Base-by-base conservation (phyloP, 2,113 vertebrate genomes). In the Ifrita kowaldi region DNA sequence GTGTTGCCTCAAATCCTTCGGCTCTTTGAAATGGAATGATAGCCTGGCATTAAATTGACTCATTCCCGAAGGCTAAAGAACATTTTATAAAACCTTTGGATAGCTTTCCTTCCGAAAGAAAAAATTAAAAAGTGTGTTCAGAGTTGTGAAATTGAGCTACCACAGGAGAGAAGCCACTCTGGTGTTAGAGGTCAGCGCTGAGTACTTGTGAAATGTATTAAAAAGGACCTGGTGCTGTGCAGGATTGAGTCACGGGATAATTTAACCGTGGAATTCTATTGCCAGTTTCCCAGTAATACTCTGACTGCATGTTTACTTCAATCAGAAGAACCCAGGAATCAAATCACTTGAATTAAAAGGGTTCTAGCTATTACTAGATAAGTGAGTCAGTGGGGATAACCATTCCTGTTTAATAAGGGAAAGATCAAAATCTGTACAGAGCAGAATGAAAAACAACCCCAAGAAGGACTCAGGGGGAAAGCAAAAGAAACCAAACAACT, bases 121-220 rank as follows among this genome's bases (percentile, higher is more conserved):
- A 64, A 50, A 81, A 63, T 7, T 49, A 37, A 69, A 19, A 59
- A 68, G 22, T 32, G 4, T 60, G 75, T 94, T 93, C 80, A 71
- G 79, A 78, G 70, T 87, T 92, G 89, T 90, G 88, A 95, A 97
- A 92, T 73, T 92, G 95, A 97, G 69, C 92, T 93, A 65, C 73
- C 3, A 2, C 46, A 59, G 74, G 81, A 93, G 68, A 89, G 90
- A 93, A 92, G 73, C 49, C 69, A 62, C 86, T 92, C 23, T 79
- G 84, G 76, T 95, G 83, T 82, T 79, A 53, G 85, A 82, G 90
- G 95, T 96, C 92, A 94, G 64, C 64, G 42, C 80, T 0, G 7
- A 83, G 75, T 35, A 69, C 83, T 94, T 84, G 85, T 65, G 86
- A 89, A 94, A 92, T 68, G 35, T 32, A 84, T 95, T 95, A 81